Base-by-base conservation (phyloP, 2,888 invertebrate genomes). In the Ectemnius continuus region DNA sequence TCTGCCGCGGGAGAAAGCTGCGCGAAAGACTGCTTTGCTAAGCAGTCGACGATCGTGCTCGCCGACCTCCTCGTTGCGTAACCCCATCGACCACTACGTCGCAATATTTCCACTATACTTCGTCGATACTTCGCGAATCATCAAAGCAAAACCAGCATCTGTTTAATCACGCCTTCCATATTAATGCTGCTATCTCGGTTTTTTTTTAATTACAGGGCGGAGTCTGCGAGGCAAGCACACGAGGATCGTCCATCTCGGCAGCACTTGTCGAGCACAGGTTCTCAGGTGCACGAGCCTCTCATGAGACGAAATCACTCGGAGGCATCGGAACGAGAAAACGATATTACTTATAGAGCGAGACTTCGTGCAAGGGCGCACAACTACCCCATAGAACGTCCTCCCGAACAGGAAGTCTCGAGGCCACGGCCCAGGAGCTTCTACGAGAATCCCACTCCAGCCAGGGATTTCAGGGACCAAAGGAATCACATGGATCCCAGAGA, bases 361-460 rank as follows among this genome's bases (percentile, higher is more conserved):
- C 83, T 86, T 14, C 85, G 88, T 66, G 85, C 88, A 26, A 86
- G 88, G 67, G 86, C 85, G 75, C 89, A 89, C 74, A 85, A 89
- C 82, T 89, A 90, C 72, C 79, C 85, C 61, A 76, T 84, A 60
- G 88, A 88, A 65, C 84, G 84, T 67, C 82, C 80, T 26, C 83
- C 87, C 47, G 86, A 89, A 78, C 80, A 83, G 67, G 90, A 90
- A 79, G 73, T 81, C 57, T 83, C 86, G 65, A 86, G 88, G 79
- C 84, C 88, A 28, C 84, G 91, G 73, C 91, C 91, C 26, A 84
- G 89, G 73, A 91, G 91, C 82, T 90, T 89, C 78, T 91, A 90
- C 82, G 91, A 90, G 67, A 89, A 86, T 76, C 87, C 90, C 2
- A 70, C 87, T n/a, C 81, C 83, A 48, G 87, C 84, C n/a, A 84